A percentile compares a stretch with the other conserved stretches of the same genome.
These are phyloP conservation scores for Apostichopus leukothele DNA, from an alignment of 53 echinoderm and acorn worm genomes.

Conservation along the genomic window DNA sequence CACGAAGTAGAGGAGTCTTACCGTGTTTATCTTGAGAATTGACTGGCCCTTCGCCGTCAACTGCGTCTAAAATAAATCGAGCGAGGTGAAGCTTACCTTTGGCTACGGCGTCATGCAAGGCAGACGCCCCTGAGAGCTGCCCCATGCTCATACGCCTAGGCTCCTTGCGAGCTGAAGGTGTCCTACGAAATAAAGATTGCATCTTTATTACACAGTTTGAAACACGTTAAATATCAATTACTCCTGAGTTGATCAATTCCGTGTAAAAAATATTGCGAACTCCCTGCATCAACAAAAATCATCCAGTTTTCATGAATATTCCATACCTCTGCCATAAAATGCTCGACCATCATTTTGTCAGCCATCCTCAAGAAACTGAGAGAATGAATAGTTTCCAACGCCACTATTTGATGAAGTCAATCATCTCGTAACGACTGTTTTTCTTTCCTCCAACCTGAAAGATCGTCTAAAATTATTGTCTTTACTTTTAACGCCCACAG, in stretches of 20 bases:
- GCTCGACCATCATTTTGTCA: background rate
- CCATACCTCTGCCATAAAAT: background rate
- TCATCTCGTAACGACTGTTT: background rate
- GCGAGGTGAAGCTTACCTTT: conserved; percentile 95
- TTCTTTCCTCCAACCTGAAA: background rate
- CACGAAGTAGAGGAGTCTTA: conserved; percentile 88
- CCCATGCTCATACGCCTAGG: conserved; percentile 80
- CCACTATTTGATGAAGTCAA: background rate
- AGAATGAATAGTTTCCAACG: background rate
- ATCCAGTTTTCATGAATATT: background rate
- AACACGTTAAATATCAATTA: background rate
- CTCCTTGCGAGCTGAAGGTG: conserved; percentile 65
- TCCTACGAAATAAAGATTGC: conserved; percentile 59
- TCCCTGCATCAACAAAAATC: background rate
- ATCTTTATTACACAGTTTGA: conserved; percentile 20
- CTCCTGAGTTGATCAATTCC: no score
- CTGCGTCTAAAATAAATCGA: conserved; percentile 89
- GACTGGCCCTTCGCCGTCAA: conserved; percentile 74
- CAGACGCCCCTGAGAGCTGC: conserved; percentile 80
- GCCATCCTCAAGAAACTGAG: background rate
- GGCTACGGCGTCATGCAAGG: conserved; percentile 87
- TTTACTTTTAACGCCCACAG: background rate
- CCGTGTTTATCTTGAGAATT: conserved; percentile 81
- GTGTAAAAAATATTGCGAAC: background rate
- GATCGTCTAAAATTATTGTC: background rate